Base-by-base conservation (phyloP, 2,888 invertebrate species). In the Anthophora plumipes region DNA sequence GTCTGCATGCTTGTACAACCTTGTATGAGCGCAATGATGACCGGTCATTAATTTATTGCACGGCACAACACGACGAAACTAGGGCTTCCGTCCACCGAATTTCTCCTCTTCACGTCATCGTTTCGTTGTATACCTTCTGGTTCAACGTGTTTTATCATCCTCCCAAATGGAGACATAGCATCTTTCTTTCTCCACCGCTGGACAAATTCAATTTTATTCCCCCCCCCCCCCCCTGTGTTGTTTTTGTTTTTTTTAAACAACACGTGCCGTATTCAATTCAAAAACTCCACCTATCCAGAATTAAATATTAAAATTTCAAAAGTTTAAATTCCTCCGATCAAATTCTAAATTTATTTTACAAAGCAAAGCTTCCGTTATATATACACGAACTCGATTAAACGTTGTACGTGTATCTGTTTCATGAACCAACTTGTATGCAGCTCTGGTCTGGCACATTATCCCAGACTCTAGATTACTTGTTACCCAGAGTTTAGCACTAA, bases 41-140 rank as follows among this genome's bases (percentile, higher is more conserved):
- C 79, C 80, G 71, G 79, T 85, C 87, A 89, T 89, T 89, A 89
- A 89, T 89, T 89, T 86, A 86, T 83, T 80, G 77, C 77, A 20
- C 83, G 80, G 66, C 82, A 61, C 64, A 70, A 73, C 73, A 78
- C 84, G 78, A 84, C 80, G 85, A 82, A 85, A 85, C 81, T 81
- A 75, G 84, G 80, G 74, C 83, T 77, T 50, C 50, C 61, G 82
- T 78, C 87, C 87, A 81, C 81, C 86, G 85, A 80, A 80, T 85
- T 87, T 86, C 85, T 86, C 87, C 68, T 75, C 78, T 78, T 76
- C 73, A 84, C 78, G 82, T 82, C 80, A 83, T 82, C n/a, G n/a
- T 75, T 82, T 69, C 77, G 80, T 76, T 83, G 74, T 83, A n/a
- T n/a, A 82, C 80, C 77, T 71, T 50, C 78, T 67, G 77, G 76